Evolutionary conservation across 2,797 vertebrate species (phyloP).

Genomic region (Gallinago solitaria): DNA sequence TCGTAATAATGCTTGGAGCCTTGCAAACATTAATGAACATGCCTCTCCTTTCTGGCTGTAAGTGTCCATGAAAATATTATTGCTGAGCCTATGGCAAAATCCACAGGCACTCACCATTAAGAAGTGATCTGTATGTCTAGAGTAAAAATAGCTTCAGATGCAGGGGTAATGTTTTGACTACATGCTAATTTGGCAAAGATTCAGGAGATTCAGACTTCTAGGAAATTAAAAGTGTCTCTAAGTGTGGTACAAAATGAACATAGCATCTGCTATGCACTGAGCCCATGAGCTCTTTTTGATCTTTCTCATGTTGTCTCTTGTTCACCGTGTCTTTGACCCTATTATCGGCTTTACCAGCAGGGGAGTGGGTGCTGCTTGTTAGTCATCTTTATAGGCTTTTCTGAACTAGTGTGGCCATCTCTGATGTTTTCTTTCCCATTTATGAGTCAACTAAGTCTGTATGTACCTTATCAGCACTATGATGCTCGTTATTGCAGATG

Average conservation of each 20-base stretch:
- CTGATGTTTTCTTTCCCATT: neutral
- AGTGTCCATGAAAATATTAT: conserved; percentile 39
- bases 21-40: conserved; percentile 29
- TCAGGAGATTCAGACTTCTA: conserved; percentile 58
- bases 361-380: neutral
- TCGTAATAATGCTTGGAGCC: conserved; percentile 28
- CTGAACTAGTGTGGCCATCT: neutral
- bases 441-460: neutral
- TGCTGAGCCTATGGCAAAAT: conserved; percentile 56
- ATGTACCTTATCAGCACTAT: neutral
- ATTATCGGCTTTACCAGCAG: conserved; percentile 25
- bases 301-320: neutral
- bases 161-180: conserved; percentile 58
- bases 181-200: conserved; percentile 60
- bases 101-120: conserved; percentile 42
- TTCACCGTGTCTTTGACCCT: neutral
- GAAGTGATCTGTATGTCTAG: conserved; percentile 24
- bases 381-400: conserved; percentile 26
- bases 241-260: conserved; percentile 11
- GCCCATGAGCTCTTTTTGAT: neutral
- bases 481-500: neutral
- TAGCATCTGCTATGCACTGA: conserved; percentile 4
- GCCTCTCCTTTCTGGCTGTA: conserved; percentile 9
- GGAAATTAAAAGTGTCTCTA: conserved; percentile 49
- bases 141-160: conserved; percentile 50